These are phyloP conservation scores for Melitaea cinxia DNA, from an alignment of 1,140 invertebrate species.

Conservation along the genomic window DNA sequence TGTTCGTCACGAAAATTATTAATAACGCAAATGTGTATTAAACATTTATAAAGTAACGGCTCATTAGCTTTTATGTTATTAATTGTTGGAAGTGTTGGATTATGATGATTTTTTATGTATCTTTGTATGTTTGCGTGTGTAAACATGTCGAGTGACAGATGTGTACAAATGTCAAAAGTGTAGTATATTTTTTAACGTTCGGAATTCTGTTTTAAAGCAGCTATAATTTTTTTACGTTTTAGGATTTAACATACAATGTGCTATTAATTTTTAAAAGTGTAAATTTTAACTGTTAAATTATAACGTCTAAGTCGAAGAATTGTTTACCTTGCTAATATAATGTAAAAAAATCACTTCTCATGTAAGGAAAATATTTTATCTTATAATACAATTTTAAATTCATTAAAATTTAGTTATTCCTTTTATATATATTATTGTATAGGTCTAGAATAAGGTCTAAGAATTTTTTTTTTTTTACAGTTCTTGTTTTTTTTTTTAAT, in stretches of 20 bases:
- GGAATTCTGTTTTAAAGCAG: neutral
- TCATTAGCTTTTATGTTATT: constrained; percentile 17
- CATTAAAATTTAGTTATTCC: too few relatives aligned
- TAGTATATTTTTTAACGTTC: neutral
- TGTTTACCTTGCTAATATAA: too few relatives aligned
- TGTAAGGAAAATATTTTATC: too few relatives aligned
- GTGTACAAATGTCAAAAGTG: neutral
- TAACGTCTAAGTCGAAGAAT: too few relatives aligned
- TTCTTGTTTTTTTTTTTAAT: too few relatives aligned
- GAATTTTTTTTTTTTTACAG: too few relatives aligned
- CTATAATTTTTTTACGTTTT: neutral
- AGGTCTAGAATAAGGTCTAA: too few relatives aligned
- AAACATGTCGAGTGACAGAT: neutral
- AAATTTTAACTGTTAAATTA: too few relatives aligned
- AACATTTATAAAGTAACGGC: constrained; percentile 15
- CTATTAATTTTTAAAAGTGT: too few relatives aligned
- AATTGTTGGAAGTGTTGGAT: constrained; percentile 16
- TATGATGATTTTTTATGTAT: neutral
- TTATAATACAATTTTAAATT: too few relatives aligned
- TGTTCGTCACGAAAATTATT: constrained; percentile 9
- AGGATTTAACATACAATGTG: neutral
- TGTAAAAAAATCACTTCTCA: too few relatives aligned
- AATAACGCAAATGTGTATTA: constrained; percentile 3
- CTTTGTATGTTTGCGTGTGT: neutral
- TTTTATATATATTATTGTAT: too few relatives aligned